Conservation (phyloP, 2,888 invertebrate genomes). For the Cryptocheilus praepositus region DNA sequence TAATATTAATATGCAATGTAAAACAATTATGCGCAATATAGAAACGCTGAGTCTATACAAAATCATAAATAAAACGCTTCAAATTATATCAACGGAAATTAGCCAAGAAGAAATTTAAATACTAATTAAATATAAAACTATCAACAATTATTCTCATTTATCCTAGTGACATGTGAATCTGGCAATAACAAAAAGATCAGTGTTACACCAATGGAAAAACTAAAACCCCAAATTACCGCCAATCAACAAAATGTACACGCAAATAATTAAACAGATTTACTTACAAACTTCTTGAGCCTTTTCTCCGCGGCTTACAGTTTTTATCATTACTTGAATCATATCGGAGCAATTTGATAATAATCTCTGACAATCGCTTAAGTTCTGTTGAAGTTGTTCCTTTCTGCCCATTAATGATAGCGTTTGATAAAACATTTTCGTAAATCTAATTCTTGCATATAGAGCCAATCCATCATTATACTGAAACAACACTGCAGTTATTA, state of each 20-base stretch:
- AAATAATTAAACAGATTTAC: constrained; percentile 51
- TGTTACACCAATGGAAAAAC: too few relatives aligned
- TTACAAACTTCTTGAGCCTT: constrained; percentile 81
- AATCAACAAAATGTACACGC: too few relatives aligned
- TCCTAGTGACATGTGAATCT: too few relatives aligned
- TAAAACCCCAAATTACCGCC: too few relatives aligned
- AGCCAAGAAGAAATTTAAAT: too few relatives aligned
- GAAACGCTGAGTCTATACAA: too few relatives aligned
- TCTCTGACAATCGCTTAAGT: constrained; percentile 87
- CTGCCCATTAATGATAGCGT: constrained; percentile 83
- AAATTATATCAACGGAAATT: too few relatives aligned
- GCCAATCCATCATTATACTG: constrained; percentile 80
- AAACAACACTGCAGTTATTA: constrained; percentile 38
- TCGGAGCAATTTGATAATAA: constrained; percentile 88
- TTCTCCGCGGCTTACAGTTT: constrained; percentile 84
- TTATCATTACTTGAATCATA: constrained; percentile 87
- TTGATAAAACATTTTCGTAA: constrained; percentile 91
- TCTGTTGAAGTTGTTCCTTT: constrained; percentile 80
- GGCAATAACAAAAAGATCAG: too few relatives aligned
- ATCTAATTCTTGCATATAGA: constrained; percentile 88
- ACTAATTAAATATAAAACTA: too few relatives aligned
- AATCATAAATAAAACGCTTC: too few relatives aligned
- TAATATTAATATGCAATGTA: constrained; percentile 9
- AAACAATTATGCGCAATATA: too few relatives aligned
- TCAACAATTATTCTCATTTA: too few relatives aligned